Conservation (phyloP, 2,113 vertebrate species). For the Apodemus speciosus region DNA sequence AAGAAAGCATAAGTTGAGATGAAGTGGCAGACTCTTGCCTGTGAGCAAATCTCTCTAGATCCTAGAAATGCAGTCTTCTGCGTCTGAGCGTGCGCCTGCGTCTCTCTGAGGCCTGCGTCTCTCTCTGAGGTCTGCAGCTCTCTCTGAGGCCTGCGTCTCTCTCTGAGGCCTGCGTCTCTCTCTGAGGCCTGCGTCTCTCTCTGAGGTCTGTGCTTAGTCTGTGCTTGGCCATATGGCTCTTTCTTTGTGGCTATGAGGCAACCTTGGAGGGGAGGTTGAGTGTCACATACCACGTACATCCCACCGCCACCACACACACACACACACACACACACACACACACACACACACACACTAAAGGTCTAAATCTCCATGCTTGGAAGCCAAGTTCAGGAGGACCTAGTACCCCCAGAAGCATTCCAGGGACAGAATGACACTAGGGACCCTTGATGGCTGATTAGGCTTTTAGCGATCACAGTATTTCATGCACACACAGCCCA, state of each 20-base stretch:
- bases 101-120: no score
- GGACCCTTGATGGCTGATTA: not conserved
- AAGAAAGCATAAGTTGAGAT: not conserved
- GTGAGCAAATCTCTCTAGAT: not conserved
- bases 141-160: no score
- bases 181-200: no score
- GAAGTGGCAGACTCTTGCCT: accelerated
- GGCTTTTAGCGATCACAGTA: not conserved
- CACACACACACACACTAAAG: not conserved
- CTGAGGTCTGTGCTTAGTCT: not conserved
- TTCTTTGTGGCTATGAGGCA: not conserved
- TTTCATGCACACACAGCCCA: not conserved
- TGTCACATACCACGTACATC: no score
- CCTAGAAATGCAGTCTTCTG: not conserved
- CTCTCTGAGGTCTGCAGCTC: no score
- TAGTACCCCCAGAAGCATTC: not conserved
- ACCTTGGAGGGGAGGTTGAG: no score
- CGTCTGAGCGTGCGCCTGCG: no score
- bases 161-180: no score
- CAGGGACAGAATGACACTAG: accelerated
- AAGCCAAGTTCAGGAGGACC: not conserved
- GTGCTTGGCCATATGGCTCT: not conserved
- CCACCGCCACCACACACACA: accelerated
- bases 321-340: not conserved
- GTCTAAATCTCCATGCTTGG: not conserved